A percentile compares a stretch with the other conserved stretches of the same genome.
Conservation (phyloP, 53 echinoderm and acorn worm genomes). For the Zoroaster sp. region DNA sequence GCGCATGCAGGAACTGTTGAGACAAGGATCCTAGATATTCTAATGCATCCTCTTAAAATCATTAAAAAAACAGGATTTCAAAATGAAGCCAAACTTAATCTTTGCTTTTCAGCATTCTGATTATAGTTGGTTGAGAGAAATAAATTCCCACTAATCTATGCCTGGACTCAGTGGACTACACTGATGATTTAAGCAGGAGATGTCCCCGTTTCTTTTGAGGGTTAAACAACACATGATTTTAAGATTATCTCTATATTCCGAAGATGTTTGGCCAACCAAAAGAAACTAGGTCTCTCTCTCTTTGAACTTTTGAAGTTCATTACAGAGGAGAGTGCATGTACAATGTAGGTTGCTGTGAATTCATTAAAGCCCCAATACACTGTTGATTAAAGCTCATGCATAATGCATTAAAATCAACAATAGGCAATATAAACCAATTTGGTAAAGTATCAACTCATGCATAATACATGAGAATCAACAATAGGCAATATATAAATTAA, state of each 20-base stretch:
- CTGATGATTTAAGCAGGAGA: not conserved
- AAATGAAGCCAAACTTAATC: no score
- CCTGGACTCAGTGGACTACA: not conserved
- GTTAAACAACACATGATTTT: not conserved
- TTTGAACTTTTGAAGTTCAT: not conserved
- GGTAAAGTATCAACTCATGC: no score
- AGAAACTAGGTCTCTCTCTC: not conserved
- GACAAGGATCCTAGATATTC: no score
- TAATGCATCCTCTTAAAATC: no score
- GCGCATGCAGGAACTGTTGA: no score
- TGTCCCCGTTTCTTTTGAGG: not conserved
- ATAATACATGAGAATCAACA: no score
- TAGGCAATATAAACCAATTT: no score
- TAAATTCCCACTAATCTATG: not conserved
- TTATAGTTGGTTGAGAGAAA: not conserved
- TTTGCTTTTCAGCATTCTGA: not conserved
- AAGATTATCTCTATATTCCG: not conserved
- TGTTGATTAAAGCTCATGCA: no score
- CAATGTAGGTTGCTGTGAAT: not conserved
- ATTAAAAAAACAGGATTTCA: no score
- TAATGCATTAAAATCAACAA: no score
- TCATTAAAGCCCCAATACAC: no score
- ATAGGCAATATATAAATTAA: no score
- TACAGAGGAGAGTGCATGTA: not conserved
- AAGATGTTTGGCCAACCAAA: not conserved